Base-by-base conservation (phyloP, 2,888 invertebrate species). In the Conus canariensis region DNA sequence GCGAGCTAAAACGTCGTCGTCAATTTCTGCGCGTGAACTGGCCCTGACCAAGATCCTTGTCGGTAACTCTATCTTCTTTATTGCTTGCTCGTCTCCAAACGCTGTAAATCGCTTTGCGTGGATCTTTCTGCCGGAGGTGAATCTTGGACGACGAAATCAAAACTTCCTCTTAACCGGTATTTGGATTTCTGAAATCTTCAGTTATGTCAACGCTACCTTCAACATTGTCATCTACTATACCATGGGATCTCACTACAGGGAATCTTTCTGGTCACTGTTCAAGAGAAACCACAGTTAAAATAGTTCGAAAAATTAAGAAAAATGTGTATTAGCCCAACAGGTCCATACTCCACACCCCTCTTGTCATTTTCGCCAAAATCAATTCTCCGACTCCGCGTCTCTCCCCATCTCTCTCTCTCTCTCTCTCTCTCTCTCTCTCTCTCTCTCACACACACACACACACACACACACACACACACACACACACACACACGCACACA, bases 241-340 rank as follows among this genome's bases (percentile, higher is more conserved):
- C 19, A 82, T 82, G 82, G 82, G 82, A 56, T 82, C 82, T 30
- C 82, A n/a, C 56, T 82, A 45, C 82, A 12, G 82, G 14, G n/a
- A 82, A 14, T 14, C 14, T 0, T 82, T 82, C 82, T 45, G 82
- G 82, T 3, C 16, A 14, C 74, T 74, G 9, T 74, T 74, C n/a
- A 22, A 56, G 0, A 85, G 58, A 25, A 83, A 83, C 45, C 45
- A 64, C 10, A 2, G 12, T 12, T 12, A 60, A 2, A 45, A 45
- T 45, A 45, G 45, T 3, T 45, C 45, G 45, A 45, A 45, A 3
- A 45, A 45, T 45, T 45, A 2, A 30, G 3, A 45, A 45, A 45
- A 45, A 45, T 45, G 45, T 45, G 45, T 45, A 45, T 45, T 4
- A 45, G 45, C 45, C 45, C 45, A 45, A 45, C 45, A 45, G 45